phyloP scores from a whole-genome alignment of 1,140 invertebrate species.

The Drosophila triauraria region DNA sequence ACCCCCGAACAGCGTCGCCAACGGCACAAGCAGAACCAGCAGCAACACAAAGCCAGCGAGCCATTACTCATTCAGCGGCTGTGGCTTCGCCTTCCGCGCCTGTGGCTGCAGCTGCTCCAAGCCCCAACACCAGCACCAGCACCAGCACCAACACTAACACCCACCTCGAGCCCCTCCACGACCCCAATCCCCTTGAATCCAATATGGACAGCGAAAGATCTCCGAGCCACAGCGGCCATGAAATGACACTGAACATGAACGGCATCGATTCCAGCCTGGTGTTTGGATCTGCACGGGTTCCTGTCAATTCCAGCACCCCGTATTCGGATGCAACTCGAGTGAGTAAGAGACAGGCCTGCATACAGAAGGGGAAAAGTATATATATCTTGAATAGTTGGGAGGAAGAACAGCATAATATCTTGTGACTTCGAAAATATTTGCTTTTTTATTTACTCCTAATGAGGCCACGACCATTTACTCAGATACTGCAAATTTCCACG shows the following conservation, averaged over 20 bases:
- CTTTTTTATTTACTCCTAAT: not conserved
- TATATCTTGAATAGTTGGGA: not conserved
- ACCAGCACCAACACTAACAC: conserved; percentile 20
- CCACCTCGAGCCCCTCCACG: conserved; percentile 1
- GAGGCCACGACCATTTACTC: not conserved
- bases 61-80: conserved; percentile 63
- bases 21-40: conserved; percentile 1
- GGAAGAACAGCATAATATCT: too few relatives aligned
- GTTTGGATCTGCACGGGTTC: conserved; percentile 94
- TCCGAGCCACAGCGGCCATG: conserved; percentile 51
- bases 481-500: conserved; percentile 15
- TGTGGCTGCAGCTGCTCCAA: conserved; percentile 57
- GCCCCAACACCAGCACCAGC: conserved; percentile 18
- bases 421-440: not conserved
- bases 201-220: conserved; percentile 66
- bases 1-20: conserved; percentile 1
- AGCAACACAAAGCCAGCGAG: conserved; percentile 42
- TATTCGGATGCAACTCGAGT: conserved; percentile 98
- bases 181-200: conserved; percentile 23
- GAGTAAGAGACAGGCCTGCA: conserved; percentile 81
- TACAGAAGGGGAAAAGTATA: conserved; percentile 19
- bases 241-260: conserved; percentile 45
- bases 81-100: conserved; percentile 53
- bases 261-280: conserved; percentile 77
- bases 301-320: conserved; percentile 95